Evolutionary conservation across 2,888 invertebrate genomes (phyloP).

Genomic region (Tenthredo livida): DNA sequence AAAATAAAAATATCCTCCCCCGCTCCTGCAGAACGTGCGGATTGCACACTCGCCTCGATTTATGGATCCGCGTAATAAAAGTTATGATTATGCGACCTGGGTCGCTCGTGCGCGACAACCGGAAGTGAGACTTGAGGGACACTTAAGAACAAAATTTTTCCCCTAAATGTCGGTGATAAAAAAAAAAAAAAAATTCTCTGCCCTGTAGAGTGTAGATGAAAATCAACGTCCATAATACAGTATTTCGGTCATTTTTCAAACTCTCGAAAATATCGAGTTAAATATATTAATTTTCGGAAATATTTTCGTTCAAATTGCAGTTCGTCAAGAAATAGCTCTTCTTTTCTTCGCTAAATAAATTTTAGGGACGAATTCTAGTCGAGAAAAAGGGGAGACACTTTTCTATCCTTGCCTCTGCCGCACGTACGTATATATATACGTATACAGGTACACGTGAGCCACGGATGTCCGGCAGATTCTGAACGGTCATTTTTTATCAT

Average conservation of each 20-base stretch:
- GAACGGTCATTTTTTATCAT: slow-evolving; percentile 44
- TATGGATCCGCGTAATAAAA: slow-evolving; percentile 43
- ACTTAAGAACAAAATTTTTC: not conserved
- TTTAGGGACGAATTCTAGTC: not conserved
- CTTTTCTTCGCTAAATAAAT: not conserved
- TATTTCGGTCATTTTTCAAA: not conserved
- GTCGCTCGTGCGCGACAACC: slow-evolving; percentile 22
- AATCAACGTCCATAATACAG: not conserved
- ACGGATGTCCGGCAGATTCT: slow-evolving; percentile 36
- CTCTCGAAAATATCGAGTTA: not conserved
- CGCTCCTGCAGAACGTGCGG: not conserved
- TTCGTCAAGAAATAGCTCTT: not conserved
- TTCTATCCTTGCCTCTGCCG: not conserved
- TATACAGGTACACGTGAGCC: not conserved
- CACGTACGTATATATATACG: no score
- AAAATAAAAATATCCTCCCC: not conserved
- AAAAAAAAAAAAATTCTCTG: not conserved
- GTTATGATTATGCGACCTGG: slow-evolving; percentile 38
- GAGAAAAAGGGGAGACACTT: slow-evolving; percentile 6
- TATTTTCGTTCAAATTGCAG: not conserved
- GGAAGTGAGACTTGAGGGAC: slow-evolving; percentile 33
- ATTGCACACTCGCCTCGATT: slow-evolving; percentile 34
- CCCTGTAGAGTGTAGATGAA: not conserved
- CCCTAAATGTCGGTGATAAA: slow-evolving; percentile 16
- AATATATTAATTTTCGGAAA: not conserved